Conservation (phyloP, 1,140 invertebrate species). For the Cyrtorhinus lividipennis region DNA sequence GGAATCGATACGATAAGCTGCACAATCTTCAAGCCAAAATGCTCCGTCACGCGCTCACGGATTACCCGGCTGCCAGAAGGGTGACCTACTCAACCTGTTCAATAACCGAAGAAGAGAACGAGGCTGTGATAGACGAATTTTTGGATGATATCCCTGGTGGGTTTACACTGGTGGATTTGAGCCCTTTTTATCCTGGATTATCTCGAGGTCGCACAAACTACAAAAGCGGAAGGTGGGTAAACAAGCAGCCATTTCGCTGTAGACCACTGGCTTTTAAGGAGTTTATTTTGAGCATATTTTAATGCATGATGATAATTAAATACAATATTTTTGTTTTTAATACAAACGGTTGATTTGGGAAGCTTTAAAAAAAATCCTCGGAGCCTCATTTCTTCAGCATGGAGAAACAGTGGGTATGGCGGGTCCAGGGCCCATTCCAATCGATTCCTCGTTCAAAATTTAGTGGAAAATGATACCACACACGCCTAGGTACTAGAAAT, state of each 20-base stretch:
- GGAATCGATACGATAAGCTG: conserved; percentile 46
- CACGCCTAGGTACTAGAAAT: no score
- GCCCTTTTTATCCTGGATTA: conserved; percentile 38
- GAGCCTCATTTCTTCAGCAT: no score
- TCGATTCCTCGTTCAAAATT: no score
- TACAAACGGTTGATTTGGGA: no score
- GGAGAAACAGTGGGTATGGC: no score
- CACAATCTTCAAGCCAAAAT: conserved; percentile 72
- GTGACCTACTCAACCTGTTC: conserved; percentile 95
- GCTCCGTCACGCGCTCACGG: conserved; percentile 64
- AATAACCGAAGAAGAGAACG: conserved; percentile 78
- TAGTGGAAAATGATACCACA: no score
- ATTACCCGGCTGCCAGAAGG: conserved; percentile 66
- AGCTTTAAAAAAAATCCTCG: no score
- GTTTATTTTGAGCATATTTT: no score
- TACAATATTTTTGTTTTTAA: not conserved
- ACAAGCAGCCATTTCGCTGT: no score
- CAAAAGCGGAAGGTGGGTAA: conserved; percentile 33
- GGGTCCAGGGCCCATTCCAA: no score
- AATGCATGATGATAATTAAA: not conserved
- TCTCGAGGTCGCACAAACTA: conserved; percentile 49
- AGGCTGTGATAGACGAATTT: conserved; percentile 57
- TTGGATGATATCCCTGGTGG: conserved; percentile 33
- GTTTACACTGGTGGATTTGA: conserved; percentile 43
- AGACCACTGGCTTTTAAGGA: no score